Evolutionary conservation across 2,113 vertebrate genomes (phyloP).

Genomic region (Saguinus midas): DNA sequence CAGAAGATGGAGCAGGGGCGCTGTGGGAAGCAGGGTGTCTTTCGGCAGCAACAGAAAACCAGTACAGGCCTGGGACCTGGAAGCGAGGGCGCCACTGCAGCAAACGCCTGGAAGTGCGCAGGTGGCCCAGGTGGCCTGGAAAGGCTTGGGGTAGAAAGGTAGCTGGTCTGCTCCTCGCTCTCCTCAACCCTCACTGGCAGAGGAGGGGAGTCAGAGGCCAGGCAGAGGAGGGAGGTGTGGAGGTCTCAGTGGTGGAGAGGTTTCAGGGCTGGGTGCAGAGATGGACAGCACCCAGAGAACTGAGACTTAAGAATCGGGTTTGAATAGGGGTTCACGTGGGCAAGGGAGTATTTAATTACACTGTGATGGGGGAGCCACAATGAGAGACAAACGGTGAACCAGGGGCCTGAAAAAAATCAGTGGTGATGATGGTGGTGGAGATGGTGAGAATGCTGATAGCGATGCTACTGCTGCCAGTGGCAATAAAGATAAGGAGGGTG

Average conservation of each 20-base stretch:
- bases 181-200: background rate
- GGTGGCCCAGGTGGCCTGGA: background rate
- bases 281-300: background rate
- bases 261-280: background rate
- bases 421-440: background rate
- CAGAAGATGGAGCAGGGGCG: rapidly evolving
- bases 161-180: rapidly evolving
- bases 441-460: background rate
- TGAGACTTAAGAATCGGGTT: background rate
- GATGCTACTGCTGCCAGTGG: too few relatives aligned
- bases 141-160: background rate
- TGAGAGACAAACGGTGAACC: background rate
- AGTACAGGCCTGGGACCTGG: background rate
- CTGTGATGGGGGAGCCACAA: background rate
- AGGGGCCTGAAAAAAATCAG: background rate
- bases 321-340: background rate
- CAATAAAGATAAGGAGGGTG: too few relatives aligned
- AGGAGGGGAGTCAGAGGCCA: too few relatives aligned
- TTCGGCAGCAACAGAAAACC: background rate
- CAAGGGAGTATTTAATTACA: background rate
- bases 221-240: too few relatives aligned
- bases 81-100: background rate
- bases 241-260: background rate
- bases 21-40: background rate
- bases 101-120: background rate